Conservation (phyloP, 2,797 vertebrate genomes). For the Pipistrellus nathusii region DNA sequence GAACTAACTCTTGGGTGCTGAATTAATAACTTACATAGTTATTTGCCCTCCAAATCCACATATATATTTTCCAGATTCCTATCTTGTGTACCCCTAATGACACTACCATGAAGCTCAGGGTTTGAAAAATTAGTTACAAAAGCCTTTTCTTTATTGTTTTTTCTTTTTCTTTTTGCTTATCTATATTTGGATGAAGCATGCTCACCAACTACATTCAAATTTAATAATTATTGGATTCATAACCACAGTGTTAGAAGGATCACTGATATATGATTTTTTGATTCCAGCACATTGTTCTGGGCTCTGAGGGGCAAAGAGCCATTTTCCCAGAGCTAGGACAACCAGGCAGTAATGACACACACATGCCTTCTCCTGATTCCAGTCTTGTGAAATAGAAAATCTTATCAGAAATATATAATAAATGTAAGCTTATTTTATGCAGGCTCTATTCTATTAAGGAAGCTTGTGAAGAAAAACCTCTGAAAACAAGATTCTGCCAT, state of each 20-base stretch:
- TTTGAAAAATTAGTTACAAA: neutral
- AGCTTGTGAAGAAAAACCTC: slow-evolving; percentile 86
- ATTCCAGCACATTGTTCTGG: slow-evolving; percentile 67
- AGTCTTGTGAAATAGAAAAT: slow-evolving; percentile 80
- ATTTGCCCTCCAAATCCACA: neutral
- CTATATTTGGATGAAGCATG: neutral
- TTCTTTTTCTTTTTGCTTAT: neutral
- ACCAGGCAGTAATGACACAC: slow-evolving; percentile 81
- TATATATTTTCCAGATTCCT: neutral
- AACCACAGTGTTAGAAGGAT: slow-evolving; percentile 76
- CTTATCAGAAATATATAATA: slow-evolving; percentile 87
- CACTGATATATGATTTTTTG: slow-evolving; percentile 77
- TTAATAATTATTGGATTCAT: slow-evolving; percentile 52
- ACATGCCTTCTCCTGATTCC: slow-evolving; percentile 58
- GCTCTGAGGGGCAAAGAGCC: slow-evolving; percentile 83
- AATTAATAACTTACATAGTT: neutral
- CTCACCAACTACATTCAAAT: neutral
- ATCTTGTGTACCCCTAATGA: neutral
- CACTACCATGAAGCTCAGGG: neutral
- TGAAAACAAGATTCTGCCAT: slow-evolving; percentile 86
- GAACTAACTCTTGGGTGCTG: neutral
- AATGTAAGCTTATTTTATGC: slow-evolving; percentile 86
- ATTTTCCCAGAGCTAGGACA: slow-evolving; percentile 84
- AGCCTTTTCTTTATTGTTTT: neutral
- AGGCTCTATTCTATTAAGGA: slow-evolving; percentile 86